Conservation (phyloP, 2,888 invertebrate species). For the Dione vanillae region DNA sequence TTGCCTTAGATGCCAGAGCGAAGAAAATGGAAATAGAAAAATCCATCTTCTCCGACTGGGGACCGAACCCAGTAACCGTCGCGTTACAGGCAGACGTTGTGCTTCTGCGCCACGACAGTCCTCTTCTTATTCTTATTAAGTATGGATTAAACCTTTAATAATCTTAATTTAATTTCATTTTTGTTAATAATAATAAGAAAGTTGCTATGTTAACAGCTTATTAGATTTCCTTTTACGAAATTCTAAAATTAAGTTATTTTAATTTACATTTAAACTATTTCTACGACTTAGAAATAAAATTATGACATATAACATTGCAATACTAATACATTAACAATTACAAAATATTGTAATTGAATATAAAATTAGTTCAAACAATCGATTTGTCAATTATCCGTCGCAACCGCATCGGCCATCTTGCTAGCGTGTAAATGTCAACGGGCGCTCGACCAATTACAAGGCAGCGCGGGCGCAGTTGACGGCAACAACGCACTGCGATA, state of each 20-base stretch:
- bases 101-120: no score
- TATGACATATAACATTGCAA: background rate
- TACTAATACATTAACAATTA: background rate
- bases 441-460: slow-evolving; percentile 81
- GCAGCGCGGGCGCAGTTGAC: slow-evolving; percentile 76
- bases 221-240: no score
- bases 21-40: no score
- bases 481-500: slow-evolving; percentile 77
- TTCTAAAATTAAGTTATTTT: background rate
- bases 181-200: no score
- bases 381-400: slow-evolving; percentile 80
- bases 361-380: slow-evolving; percentile 26
- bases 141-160: no score
- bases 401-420: slow-evolving; percentile 78
- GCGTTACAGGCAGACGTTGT: no score
- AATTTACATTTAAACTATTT: background rate
- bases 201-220: no score
- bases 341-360: background rate
- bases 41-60: no score
- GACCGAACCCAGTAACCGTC: no score
- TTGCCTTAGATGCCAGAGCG: no score
- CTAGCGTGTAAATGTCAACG: slow-evolving; percentile 79
- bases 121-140: no score
- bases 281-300: background rate
- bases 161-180: no score